phyloP scores from a whole-genome alignment of 1,140 invertebrate species.

The Saccostrea glomerata region DNA sequence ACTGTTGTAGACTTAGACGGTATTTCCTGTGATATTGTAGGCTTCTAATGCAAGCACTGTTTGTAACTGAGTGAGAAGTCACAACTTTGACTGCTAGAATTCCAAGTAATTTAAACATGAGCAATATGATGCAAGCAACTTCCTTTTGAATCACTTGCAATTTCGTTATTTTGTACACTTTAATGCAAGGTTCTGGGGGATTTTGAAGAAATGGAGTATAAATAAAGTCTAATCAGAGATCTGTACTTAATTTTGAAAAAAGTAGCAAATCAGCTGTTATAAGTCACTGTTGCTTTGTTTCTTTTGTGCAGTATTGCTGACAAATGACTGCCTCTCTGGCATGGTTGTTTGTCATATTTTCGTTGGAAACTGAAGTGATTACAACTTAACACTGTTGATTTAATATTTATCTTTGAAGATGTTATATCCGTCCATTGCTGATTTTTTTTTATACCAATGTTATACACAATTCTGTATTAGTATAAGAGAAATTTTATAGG shows the following conservation, averaged over 20 bases:
- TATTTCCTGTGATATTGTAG: slow-evolving; percentile 27
- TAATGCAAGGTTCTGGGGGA: no score
- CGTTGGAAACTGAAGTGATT: not conserved
- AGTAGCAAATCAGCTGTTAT: no score
- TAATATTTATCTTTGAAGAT: not conserved
- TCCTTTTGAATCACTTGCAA: no score
- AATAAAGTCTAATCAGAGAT: no score
- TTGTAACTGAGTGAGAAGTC: not conserved
- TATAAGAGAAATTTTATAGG: no score
- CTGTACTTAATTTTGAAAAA: no score
- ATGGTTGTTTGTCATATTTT: not conserved
- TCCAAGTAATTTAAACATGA: not conserved
- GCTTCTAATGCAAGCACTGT: not conserved
- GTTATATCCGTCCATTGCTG: not conserved
- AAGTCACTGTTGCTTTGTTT: not conserved
- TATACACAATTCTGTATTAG: no score
- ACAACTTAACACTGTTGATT: not conserved
- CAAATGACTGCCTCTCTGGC: not conserved
- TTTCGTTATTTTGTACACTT: no score
- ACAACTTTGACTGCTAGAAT: not conserved
- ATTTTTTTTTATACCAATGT: not conserved
- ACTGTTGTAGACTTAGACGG: not conserved
- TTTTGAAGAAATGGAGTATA: no score
- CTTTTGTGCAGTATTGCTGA: not conserved
- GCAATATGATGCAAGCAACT: not conserved